Base-by-base conservation (phyloP, 2,113 vertebrate species). In the Oxyruncus cristatus region DNA sequence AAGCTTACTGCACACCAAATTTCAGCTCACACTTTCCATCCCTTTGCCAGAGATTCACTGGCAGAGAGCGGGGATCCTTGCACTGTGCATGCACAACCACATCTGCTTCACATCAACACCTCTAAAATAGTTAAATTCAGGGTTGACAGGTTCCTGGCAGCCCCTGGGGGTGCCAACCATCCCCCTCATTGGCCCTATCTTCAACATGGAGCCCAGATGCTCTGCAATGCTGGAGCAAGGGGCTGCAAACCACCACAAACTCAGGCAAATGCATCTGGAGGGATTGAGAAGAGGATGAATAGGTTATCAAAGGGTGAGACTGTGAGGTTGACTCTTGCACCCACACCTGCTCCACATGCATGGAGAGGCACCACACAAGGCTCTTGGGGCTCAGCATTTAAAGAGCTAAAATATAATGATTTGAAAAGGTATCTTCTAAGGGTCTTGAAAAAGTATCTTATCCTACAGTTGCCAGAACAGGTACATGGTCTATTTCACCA, bases 361-460 rank as follows among this genome's bases (percentile, higher is more conserved):
- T 6, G 20, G 58, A 76, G 30, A 61, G 23, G 30, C 12, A 42
- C 41, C 18, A 22, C n/a, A 26, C 4, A 5, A 26, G 17, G 16
- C 6, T 73, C 20, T n/a, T 2, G 2, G 18, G 35, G 10, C 10
- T 56, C 50, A 4, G 33, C 0, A 0, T 14, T 52, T 61, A 46
- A 56, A 66, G 35, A 61, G 11, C 23, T 70, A 47, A 72, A 55
- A 70, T 15, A 11, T 15, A 66, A n/a, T n/a, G 0, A 49, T 82
- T 58, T 70, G 27, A 58, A 58, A 78, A 41, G 12, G 27, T 7
- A 12, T 61, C 27, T 81, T 74, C 24, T 27, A 44, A 39, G 3
- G 50, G 39, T 33, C 5, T 71, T 56, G 10, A 14, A 28, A 14
- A 28, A 16, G 16, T 30, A 30, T 49, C 24, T 83, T 55, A 33